phyloP scores from a whole-genome alignment of 2,888 invertebrate species.

The Microdon myrmicae region DNA sequence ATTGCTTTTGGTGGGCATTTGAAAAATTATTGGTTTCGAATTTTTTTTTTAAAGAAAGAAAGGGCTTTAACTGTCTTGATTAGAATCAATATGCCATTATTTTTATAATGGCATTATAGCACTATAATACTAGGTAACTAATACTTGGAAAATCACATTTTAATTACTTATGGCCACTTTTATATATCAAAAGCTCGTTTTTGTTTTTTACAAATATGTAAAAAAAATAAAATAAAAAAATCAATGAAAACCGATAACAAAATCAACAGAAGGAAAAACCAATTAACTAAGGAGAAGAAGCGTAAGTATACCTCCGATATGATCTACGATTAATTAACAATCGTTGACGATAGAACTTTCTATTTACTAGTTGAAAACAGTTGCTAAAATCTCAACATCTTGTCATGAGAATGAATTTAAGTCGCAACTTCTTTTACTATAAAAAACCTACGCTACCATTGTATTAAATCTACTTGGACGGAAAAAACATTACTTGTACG shows the following conservation, averaged over 20 bases:
- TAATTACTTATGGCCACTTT: too few relatives aligned
- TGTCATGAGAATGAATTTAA: conserved; percentile 18
- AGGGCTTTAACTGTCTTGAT: too few relatives aligned
- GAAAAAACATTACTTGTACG: too few relatives aligned
- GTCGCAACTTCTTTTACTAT: too few relatives aligned
- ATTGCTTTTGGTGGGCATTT: too few relatives aligned
- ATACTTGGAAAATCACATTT: too few relatives aligned
- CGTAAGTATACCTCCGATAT: conserved; percentile 43
- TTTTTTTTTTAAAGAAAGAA: too few relatives aligned
- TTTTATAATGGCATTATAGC: too few relatives aligned
- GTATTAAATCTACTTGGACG: conserved; percentile 20
- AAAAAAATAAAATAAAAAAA: not conserved
- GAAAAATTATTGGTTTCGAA: too few relatives aligned
- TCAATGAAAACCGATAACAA: not conserved
- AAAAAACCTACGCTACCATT: conserved; percentile 22
- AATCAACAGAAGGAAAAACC: conserved; percentile 1
- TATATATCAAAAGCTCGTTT: too few relatives aligned
- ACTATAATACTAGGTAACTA: too few relatives aligned
- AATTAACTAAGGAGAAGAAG: conserved; percentile 18
- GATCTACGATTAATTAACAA: conserved; percentile 29
- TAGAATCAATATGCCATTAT: too few relatives aligned
- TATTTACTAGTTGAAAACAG: conserved; percentile 19
- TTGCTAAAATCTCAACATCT: conserved; percentile 7
- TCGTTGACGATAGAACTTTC: conserved; percentile 4
- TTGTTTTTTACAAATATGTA: not conserved